Conservation (phyloP, 1,140 invertebrate species). For the Ceratosolen solmsi region DNA sequence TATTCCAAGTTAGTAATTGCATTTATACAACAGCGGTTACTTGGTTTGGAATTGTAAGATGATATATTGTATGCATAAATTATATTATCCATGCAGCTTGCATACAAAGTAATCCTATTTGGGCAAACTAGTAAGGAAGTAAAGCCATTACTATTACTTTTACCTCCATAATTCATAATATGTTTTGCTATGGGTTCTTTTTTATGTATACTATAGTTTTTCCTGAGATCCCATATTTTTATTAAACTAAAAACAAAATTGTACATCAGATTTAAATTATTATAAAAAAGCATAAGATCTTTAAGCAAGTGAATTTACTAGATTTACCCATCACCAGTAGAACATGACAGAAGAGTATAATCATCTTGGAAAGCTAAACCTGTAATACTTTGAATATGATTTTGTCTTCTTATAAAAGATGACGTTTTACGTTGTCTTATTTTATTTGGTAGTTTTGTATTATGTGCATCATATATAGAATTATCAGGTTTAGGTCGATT, state of each 20-base stretch:
- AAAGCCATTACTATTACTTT: slow-evolving; percentile 81
- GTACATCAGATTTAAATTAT: slow-evolving; percentile 14
- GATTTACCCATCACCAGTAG: slow-evolving; percentile 84
- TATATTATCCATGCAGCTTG: slow-evolving; percentile 87
- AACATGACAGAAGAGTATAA: slow-evolving; percentile 84
- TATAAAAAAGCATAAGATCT: slow-evolving; percentile 8
- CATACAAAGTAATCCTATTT: slow-evolving; percentile 80
- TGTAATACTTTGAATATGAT: slow-evolving; percentile 79
- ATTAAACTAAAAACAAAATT: slow-evolving; percentile 74
- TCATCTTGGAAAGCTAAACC: slow-evolving; percentile 86
- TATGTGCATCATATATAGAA: slow-evolving; percentile 77
- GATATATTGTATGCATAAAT: slow-evolving; percentile 89
- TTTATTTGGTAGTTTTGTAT: slow-evolving; percentile 66
- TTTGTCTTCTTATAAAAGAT: slow-evolving; percentile 50
- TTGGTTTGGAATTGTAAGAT: slow-evolving; percentile 79
- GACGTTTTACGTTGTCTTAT: slow-evolving; percentile 69
- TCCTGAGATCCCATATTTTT: slow-evolving; percentile 90
- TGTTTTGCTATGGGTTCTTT: slow-evolving; percentile 82
- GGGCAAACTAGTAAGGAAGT: slow-evolving; percentile 86
- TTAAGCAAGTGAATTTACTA: background rate
- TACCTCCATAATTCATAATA: slow-evolving; percentile 81
- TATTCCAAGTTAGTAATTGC: background rate
- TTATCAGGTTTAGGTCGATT: slow-evolving; percentile 77
- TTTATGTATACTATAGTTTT: slow-evolving; percentile 82
- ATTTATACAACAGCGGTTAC: slow-evolving; percentile 60